Evolutionary conservation across 2,113 vertebrate genomes (phyloP).

Genomic region (Chamaea fasciata): DNA sequence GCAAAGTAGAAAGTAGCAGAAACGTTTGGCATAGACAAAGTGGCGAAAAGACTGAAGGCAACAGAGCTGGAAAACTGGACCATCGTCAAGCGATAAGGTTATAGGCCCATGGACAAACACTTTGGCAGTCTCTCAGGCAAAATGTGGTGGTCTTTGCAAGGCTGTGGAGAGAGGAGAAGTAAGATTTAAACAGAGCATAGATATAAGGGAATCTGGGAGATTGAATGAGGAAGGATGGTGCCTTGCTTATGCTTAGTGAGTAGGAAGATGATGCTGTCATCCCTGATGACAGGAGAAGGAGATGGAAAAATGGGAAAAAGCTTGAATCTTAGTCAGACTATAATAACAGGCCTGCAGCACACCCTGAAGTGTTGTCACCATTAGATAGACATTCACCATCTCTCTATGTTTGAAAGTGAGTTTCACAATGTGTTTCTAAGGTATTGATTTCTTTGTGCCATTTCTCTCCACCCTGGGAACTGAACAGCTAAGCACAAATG

Average conservation of each 20-base stretch:
- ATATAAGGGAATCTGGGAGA: neutral
- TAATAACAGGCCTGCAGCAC: neutral
- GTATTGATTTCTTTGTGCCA: neutral
- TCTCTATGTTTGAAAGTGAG: neutral
- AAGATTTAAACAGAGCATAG: neutral
- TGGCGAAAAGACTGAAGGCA: neutral
- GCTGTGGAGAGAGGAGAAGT: neutral
- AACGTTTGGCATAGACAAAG: neutral
- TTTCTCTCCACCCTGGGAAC: neutral
- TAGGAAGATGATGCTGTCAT: conserved; percentile 13
- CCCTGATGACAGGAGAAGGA: neutral
- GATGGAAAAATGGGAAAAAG: neutral
- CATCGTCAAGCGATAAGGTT: neutral
- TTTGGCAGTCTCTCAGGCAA: neutral
- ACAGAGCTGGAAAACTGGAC: neutral
- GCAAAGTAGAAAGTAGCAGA: neutral
- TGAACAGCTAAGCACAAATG: neutral
- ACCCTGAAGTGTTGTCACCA: neutral
- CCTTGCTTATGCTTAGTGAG: neutral
- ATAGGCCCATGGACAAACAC: neutral
- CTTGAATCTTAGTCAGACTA: neutral
- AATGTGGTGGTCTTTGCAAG: neutral
- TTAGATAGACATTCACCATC: neutral
- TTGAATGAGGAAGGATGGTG: neutral
- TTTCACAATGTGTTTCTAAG: neutral